Evolutionary conservation across 2,888 invertebrate species (phyloP).

Genomic region (Ennomos erosarius): DNA sequence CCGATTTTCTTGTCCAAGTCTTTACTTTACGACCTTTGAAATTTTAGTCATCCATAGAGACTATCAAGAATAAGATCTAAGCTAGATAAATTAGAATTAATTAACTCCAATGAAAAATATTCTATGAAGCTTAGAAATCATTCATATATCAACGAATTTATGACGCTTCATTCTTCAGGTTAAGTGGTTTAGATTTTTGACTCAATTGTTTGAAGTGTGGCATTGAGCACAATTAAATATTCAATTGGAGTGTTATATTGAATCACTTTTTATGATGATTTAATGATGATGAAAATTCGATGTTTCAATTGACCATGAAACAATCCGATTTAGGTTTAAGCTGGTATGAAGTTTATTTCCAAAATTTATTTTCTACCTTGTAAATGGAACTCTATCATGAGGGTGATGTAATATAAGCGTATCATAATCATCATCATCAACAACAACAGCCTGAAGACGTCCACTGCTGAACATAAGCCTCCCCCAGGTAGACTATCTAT

Average conservation of each 20-base stretch:
- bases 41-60: neutral
- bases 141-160: conserved; percentile 19
- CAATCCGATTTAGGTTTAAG: too few species aligned
- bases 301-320: neutral
- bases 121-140: conserved; percentile 13
- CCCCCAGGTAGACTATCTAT: too few species aligned
- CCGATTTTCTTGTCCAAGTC: too few species aligned
- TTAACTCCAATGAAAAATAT: conserved; percentile 1
- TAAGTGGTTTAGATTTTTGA: conserved; percentile 19
- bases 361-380: too few species aligned
- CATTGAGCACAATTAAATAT: conserved; percentile 25
- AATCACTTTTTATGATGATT: neutral
- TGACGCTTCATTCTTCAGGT: conserved; percentile 8
- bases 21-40: too few species aligned
- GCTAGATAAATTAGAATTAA: neutral
- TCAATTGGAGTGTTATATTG: conserved; percentile 16
- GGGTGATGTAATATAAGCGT: too few species aligned
- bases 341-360: too few species aligned
- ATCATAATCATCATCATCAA: too few species aligned
- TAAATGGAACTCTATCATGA: too few species aligned
- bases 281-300: too few species aligned
- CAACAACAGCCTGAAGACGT: too few species aligned
- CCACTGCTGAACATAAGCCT: too few species aligned
- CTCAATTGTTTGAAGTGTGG: conserved; percentile 12
- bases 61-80: neutral